A percentile compares a stretch with the other conserved stretches of the same genome.
phyloP scores from a whole-genome alignment of 2,888 invertebrate genomes.

The Seira musarum region DNA sequence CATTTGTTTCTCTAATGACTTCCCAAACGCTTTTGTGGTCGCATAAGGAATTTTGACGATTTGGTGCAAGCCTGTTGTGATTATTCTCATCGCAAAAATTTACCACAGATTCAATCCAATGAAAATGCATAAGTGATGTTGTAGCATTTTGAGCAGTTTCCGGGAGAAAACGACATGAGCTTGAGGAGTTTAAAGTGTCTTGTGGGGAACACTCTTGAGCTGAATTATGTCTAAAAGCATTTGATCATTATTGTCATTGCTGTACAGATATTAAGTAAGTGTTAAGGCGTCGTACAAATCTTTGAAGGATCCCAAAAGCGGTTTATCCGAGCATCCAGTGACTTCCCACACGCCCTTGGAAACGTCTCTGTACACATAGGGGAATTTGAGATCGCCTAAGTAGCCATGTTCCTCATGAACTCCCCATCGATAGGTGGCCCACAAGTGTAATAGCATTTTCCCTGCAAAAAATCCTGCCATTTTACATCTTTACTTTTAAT shows the following conservation, averaged over 20 bases:
- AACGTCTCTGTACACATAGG: constrained; percentile 55
- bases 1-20: constrained; percentile 58
- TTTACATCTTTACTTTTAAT: neutral
- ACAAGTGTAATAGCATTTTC: constrained; percentile 60
- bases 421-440: constrained; percentile 64
- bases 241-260: constrained; percentile 51
- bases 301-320: constrained; percentile 50
- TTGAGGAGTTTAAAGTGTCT: constrained; percentile 10
- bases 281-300: constrained; percentile 56
- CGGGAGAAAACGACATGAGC: constrained; percentile 31
- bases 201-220: constrained; percentile 1
- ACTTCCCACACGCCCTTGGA: constrained; percentile 47
- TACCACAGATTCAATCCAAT: constrained; percentile 63
- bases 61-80: constrained; percentile 78
- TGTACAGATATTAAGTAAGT: constrained; percentile 20
- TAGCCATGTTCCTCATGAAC: constrained; percentile 64
- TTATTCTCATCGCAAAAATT: constrained; percentile 77
- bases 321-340: constrained; percentile 61
- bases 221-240: constrained; percentile 47
- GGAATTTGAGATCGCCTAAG: constrained; percentile 52
- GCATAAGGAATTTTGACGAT: constrained; percentile 76
- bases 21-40: constrained; percentile 64
- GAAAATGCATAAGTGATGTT: constrained; percentile 63
- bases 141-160: constrained; percentile 39
- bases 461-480: constrained; percentile 38